Evolutionary conservation across 2,888 invertebrate genomes (phyloP).

Genomic region (Drosophila nr. perissopoda): DNA sequence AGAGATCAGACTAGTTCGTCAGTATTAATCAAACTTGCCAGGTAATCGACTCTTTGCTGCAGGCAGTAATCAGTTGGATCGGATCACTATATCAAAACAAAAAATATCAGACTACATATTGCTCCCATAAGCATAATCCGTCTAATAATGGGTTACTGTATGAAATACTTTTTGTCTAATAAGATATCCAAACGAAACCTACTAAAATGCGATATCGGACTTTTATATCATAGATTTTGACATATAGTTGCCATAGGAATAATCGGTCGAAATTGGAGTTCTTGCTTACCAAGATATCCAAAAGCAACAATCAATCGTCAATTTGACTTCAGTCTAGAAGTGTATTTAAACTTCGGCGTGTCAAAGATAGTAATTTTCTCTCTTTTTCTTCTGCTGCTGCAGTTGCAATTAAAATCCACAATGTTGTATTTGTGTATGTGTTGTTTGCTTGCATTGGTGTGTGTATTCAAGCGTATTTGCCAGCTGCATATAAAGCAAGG

Average conservation of each 20-base stretch:
- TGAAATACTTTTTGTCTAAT: neutral
- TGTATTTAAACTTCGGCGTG: neutral
- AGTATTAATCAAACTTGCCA: neutral
- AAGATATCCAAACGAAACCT: too few species aligned
- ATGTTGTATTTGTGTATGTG: slow-evolving; percentile 15
- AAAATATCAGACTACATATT: neutral
- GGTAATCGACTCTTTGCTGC: neutral
- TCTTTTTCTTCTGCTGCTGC: slow-evolving; percentile 20
- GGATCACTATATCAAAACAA: neutral
- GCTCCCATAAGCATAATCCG: neutral
- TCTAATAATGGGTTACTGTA: neutral
- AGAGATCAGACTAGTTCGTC: neutral
- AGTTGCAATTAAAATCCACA: slow-evolving; percentile 56
- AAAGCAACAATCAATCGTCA: neutral
- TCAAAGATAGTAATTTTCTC: neutral
- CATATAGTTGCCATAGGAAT: neutral
- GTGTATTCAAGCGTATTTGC: slow-evolving; percentile 3
- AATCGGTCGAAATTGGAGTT: neutral
- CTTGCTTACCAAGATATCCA: neutral
- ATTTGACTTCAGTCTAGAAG: neutral
- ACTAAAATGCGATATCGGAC: neutral
- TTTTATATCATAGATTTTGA: neutral
- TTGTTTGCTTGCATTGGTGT: neutral
- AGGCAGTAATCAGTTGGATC: neutral
- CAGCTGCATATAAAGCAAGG: slow-evolving; percentile 25